These are phyloP conservation scores for Plectrocnemia conspersa DNA, from an alignment of 1,140 invertebrate genomes.

Conservation along the genomic window DNA sequence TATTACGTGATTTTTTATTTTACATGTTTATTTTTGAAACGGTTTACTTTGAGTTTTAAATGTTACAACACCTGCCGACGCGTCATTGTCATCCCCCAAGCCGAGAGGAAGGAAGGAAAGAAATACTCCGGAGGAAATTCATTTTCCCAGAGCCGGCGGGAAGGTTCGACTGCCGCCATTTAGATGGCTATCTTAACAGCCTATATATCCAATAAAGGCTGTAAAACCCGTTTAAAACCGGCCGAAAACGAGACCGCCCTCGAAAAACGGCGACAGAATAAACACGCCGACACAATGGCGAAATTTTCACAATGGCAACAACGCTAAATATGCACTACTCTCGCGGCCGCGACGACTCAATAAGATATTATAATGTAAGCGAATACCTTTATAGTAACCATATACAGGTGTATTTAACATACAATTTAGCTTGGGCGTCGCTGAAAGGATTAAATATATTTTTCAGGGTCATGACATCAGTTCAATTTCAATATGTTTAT, in stretches of 20 bases:
- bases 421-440: no score
- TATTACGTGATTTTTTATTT: constrained; percentile 5
- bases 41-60: neutral
- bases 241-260: constrained; percentile 31
- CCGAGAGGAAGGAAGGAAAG: constrained; percentile 28
- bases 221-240: constrained; percentile 32
- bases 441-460: no score
- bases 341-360: no score
- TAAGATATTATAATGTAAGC: no score
- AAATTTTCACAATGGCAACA: no score
- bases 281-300: no score
- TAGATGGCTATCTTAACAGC: constrained; percentile 34
- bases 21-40: neutral
- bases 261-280: constrained; percentile 16
- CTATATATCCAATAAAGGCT: constrained; percentile 35
- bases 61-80: constrained; percentile 14
- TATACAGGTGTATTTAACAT: no score
- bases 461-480: no score
- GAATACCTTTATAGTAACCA: no score
- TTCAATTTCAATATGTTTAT: no score
- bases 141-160: constrained; percentile 26
- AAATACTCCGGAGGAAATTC: constrained; percentile 32
- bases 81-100: constrained; percentile 19
- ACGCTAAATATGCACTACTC: no score
- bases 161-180: constrained; percentile 27